phyloP scores from a whole-genome alignment of 2,113 vertebrate species.

The Corythornis cristatus region DNA sequence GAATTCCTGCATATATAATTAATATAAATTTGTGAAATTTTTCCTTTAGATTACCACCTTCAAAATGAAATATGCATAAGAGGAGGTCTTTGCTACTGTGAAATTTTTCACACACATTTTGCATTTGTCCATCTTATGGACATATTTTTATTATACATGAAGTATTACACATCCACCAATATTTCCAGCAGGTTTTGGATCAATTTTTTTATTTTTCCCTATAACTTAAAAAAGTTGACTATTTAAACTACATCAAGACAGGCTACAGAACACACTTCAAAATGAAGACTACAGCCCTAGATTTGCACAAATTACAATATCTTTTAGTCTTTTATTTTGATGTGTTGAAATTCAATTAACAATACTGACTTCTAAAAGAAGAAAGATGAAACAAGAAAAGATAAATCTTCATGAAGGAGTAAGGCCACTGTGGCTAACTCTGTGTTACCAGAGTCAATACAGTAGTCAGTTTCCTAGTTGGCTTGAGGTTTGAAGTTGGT shows the following conservation, averaged over 20 bases:
- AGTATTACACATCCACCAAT: constrained; percentile 40
- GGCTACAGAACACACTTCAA: constrained; percentile 15
- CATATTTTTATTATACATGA: constrained; percentile 55
- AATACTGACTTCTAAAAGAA: constrained; percentile 36
- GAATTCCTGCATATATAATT: constrained; percentile 28
- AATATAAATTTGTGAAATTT: background rate
- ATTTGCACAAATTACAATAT: constrained; percentile 25
- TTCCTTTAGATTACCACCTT: background rate
- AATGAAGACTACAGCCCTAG: constrained; percentile 7
- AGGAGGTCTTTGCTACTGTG: too few species aligned
- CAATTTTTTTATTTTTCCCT: constrained; percentile 36
- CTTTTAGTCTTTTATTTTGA: constrained; percentile 24
- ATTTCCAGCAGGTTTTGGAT: background rate
- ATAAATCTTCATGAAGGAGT: constrained; percentile 61
- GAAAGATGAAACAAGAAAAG: constrained; percentile 54
- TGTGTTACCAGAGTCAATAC: constrained; percentile 51
- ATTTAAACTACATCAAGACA: constrained; percentile 41
- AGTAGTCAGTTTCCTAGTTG: constrained; percentile 49
- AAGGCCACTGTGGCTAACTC: constrained; percentile 74
- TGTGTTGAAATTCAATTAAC: constrained; percentile 18
- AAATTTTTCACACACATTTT: too few species aligned
- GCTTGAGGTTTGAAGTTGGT: constrained; percentile 75
- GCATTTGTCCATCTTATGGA: background rate
- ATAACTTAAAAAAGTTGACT: constrained; percentile 53
- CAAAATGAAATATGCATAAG: background rate